Conservation (phyloP, 2,797 vertebrate genomes). For the Meda fulgida region DNA sequence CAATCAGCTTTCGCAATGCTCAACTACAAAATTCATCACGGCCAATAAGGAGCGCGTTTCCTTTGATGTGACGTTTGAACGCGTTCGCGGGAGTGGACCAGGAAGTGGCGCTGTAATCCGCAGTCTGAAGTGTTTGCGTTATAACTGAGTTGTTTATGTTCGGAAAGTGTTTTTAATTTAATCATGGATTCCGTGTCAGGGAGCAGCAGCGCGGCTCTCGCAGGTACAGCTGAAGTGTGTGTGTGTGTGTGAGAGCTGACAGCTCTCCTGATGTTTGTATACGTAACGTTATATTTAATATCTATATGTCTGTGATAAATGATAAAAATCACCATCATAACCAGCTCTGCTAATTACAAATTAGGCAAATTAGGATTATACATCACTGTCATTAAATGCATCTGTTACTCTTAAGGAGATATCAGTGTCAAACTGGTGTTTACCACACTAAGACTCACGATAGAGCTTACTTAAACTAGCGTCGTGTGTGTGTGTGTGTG, state of each 20-base stretch:
- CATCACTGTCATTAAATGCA: too few species aligned
- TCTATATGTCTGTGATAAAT: too few species aligned
- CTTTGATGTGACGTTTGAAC: conserved; percentile 71
- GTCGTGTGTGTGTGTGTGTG: too few species aligned
- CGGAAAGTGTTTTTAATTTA: background rate
- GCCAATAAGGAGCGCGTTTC: conserved; percentile 71
- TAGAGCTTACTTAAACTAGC: too few species aligned
- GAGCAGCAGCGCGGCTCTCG: background rate
- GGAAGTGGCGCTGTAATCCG: conserved; percentile 52
- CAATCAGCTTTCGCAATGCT: conserved; percentile 70
- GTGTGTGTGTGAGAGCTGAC: too few species aligned
- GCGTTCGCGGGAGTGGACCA: conserved; percentile 78
- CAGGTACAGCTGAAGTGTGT: conserved; percentile 1
- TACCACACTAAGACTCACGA: background rate
- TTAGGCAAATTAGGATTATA: too few species aligned
- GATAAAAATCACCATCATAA: background rate
- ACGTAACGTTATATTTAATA: too few species aligned
- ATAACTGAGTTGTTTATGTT: background rate
- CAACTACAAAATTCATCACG: fast-evolving
- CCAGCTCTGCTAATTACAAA: too few species aligned
- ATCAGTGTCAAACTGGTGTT: too few species aligned
- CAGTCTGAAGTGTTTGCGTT: background rate
- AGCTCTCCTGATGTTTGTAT: background rate
- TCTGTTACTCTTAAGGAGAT: too few species aligned
- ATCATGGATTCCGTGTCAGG: background rate